Percentiles rank a stretch among this genome's conserved stretches.
Evolutionary conservation across 2,888 invertebrate species (phyloP).

Genomic region (Megalurothrips usitatus): DNA sequence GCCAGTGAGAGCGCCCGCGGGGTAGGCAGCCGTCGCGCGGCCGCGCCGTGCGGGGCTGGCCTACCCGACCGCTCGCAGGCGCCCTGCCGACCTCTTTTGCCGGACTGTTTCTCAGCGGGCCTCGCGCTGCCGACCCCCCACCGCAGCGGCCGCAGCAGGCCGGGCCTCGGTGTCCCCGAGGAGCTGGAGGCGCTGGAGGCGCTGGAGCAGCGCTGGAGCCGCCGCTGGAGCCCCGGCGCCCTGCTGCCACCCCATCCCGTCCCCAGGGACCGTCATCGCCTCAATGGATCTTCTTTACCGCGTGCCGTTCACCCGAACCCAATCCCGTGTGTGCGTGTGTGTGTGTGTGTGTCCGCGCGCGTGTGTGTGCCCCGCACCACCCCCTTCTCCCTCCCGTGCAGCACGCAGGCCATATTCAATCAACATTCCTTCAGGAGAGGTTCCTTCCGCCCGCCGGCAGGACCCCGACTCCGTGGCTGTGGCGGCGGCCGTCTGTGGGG

Average conservation of each 20-base stretch:
- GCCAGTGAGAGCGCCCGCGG: too few relatives aligned
- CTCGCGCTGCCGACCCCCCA: too few relatives aligned
- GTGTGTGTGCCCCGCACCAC: not conserved
- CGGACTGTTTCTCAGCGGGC: too few relatives aligned
- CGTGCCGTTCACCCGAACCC: slow-evolving; percentile 1
- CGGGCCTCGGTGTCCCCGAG: not conserved
- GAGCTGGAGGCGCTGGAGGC: not conserved
- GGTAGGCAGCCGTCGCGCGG: too few relatives aligned
- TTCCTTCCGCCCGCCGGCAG: too few relatives aligned
- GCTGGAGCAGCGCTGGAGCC: not conserved
- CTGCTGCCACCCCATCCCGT: not conserved
- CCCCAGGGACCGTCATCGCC: not conserved
- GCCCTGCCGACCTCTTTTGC: too few relatives aligned
- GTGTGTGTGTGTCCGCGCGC: too few relatives aligned
- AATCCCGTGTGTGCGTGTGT: not conserved
- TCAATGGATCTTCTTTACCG: slow-evolving; percentile 20
- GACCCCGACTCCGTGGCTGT: too few relatives aligned
- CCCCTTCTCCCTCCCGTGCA: not conserved
- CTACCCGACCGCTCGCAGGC: too few relatives aligned
- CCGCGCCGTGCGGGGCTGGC: too few relatives aligned
- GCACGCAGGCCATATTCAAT: slow-evolving; percentile 1
- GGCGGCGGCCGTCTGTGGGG: too few relatives aligned
- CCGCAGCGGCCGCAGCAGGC: too few relatives aligned
- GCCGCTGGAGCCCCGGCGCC: not conserved
- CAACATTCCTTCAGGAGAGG: not conserved